Conservation (phyloP, 2,797 vertebrate genomes). For the Lacerta bilineata region DNA sequence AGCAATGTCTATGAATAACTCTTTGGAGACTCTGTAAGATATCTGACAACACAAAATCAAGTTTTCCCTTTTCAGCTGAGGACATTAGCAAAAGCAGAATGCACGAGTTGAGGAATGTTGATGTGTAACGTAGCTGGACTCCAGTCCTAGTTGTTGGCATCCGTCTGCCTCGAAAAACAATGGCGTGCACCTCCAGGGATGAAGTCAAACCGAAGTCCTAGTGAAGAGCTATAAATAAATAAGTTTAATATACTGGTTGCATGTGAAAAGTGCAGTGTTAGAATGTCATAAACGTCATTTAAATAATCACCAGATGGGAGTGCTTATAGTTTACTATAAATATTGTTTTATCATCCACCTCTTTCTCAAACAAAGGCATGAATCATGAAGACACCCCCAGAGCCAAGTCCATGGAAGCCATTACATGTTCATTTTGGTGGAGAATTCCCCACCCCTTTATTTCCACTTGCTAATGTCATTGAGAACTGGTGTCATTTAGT, state of each 20-base stretch:
- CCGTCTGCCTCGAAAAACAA: no score
- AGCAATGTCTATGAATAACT: no score
- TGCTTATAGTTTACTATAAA: constrained; percentile 53
- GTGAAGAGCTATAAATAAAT: constrained; percentile 11
- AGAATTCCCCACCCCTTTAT: constrained; percentile 69
- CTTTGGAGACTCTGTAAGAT: no score
- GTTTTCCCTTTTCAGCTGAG: not conserved
- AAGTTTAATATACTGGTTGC: constrained; percentile 33
- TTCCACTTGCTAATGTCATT: constrained; percentile 72
- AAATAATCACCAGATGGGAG: constrained; percentile 54
- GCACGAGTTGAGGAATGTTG: constrained; percentile 2
- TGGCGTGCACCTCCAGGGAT: no score
- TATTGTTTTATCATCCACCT: constrained; percentile 58
- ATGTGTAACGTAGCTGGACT: constrained; percentile 20
- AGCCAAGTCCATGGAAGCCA: constrained; percentile 62
- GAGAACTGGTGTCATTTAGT: not conserved
- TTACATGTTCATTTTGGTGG: constrained; percentile 66
- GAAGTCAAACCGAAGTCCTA: not conserved
- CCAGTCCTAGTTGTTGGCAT: not conserved
- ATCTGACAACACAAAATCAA: no score
- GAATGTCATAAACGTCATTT: constrained; percentile 54
- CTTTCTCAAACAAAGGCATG: constrained; percentile 50
- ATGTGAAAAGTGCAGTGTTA: constrained; percentile 11
- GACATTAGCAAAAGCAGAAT: constrained; percentile 20
- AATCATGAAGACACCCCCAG: constrained; percentile 28